phyloP scores from a whole-genome alignment of 2,888 invertebrate genomes.

The Lithodes maja region DNA sequence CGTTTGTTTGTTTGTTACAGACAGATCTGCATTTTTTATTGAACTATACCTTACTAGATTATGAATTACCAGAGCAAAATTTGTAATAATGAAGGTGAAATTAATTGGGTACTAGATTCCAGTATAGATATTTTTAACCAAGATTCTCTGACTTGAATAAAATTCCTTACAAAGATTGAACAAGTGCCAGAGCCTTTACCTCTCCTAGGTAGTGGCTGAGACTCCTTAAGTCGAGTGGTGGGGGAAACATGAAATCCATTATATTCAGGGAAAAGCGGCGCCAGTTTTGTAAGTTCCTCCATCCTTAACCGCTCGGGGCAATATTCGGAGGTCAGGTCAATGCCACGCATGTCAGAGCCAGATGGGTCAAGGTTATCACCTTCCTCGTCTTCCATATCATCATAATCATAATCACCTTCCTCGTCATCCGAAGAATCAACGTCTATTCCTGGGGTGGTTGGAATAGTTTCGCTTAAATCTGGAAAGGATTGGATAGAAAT shows the following conservation, averaged over 20 bases:
- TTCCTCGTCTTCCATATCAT: slow-evolving; percentile 57
- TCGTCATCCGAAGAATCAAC: slow-evolving; percentile 60
- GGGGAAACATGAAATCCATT: slow-evolving; percentile 37
- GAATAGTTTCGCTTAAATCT: neutral
- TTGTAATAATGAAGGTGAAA: too few species aligned
- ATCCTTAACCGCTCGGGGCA: slow-evolving; percentile 32
- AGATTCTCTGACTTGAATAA: too few species aligned
- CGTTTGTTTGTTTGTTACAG: too few species aligned
- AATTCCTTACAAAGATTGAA: too few species aligned
- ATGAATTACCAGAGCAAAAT: too few species aligned
- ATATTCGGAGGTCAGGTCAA: slow-evolving; percentile 52
- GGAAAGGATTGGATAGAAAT: neutral
- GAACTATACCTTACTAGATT: too few species aligned
- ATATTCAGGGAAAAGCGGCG: slow-evolving; percentile 55
- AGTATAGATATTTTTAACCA: too few species aligned
- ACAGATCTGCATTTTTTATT: too few species aligned
- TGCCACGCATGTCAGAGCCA: slow-evolving; percentile 41
- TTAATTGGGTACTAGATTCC: too few species aligned
- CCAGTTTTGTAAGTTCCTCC: slow-evolving; percentile 55
- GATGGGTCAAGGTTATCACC: slow-evolving; percentile 47
- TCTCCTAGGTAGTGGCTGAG: slow-evolving; percentile 73
- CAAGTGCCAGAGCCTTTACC: slow-evolving; percentile 5
- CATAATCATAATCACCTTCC: slow-evolving; percentile 63
- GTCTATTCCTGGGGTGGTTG: slow-evolving; percentile 53
- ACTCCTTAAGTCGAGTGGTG: slow-evolving; percentile 32